Percentiles rank a stretch among this genome's conserved stretches.
These are phyloP conservation scores for Lasius fuliginosus DNA, from an alignment of 2,888 invertebrate genomes.

Conservation along the genomic window DNA sequence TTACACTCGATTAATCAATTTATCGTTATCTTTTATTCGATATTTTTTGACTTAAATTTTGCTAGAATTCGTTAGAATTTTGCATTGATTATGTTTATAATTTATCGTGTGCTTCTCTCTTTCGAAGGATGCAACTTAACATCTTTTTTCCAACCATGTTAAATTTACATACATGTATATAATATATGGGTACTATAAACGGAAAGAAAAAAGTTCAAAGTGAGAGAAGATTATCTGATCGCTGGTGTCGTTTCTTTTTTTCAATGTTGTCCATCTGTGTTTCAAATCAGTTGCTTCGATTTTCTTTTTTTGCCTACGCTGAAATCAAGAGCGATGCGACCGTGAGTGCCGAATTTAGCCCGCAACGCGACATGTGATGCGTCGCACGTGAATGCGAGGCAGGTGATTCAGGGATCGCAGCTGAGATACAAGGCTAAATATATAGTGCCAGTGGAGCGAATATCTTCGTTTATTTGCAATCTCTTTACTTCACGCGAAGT, in stretches of 20 bases:
- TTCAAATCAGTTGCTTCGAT: not conserved
- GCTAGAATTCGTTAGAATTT: not conserved
- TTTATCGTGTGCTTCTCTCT: not conserved
- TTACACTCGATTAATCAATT: not conserved
- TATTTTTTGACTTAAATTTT: not conserved
- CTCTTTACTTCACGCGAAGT: not conserved
- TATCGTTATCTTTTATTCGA: not conserved
- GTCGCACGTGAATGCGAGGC: not conserved
- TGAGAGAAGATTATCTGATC: not conserved
- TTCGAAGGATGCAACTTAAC: not conserved
- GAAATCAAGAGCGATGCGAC: conserved; percentile 19
- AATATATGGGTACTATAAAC: not conserved
- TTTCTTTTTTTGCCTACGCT: not conserved
- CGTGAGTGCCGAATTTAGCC: conserved; percentile 18
- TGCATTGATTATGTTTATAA: not conserved
- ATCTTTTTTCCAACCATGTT: not conserved
- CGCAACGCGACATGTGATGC: conserved; percentile 16
- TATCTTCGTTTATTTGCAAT: not conserved
- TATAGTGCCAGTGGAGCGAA: not conserved
- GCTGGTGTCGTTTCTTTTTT: not conserved
- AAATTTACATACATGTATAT: not conserved
- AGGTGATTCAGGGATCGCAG: conserved; percentile 25
- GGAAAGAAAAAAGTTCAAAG: not conserved
- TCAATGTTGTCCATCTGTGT: not conserved
- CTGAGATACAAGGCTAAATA: conserved; percentile 19